Percentiles rank a stretch among this genome's conserved stretches.
These are phyloP conservation scores for Parasteatoda lunata DNA, from an alignment of 2,888 invertebrate species.

Conservation along the genomic window DNA sequence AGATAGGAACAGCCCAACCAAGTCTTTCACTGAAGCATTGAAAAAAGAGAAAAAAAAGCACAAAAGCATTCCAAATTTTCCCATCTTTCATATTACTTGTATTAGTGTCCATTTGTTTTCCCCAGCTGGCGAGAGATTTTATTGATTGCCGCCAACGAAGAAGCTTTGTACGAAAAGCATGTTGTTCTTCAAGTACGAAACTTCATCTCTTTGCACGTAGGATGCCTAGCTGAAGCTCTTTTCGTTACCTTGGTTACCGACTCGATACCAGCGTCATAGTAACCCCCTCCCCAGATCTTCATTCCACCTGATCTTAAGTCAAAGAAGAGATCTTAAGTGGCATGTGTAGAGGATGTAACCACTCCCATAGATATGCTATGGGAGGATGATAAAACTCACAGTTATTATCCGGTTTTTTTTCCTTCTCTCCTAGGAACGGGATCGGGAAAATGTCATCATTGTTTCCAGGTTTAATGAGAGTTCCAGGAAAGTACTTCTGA, in stretches of 20 bases:
- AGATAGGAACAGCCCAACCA: too few relatives aligned
- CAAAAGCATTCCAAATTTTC: background rate
- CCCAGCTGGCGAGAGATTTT: constrained; percentile 28
- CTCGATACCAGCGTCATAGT: background rate
- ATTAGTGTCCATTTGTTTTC: constrained; percentile 39
- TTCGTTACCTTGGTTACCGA: background rate
- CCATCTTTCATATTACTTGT: constrained; percentile 1
- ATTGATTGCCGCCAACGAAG: constrained; percentile 48
- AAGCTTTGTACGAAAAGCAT: background rate
- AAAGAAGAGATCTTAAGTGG: background rate
- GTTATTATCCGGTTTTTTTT: background rate
- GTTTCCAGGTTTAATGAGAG: background rate
- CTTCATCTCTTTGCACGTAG: background rate
- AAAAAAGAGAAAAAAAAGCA: too few relatives aligned
- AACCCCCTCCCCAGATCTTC: background rate
- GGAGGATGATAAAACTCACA: background rate
- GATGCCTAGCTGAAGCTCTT: background rate
- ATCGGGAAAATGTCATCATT: background rate
- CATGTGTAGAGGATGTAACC: background rate
- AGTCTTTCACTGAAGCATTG: too few relatives aligned
- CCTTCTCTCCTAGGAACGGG: background rate
- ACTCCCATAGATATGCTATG: background rate
- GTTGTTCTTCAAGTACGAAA: background rate
- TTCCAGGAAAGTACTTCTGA: background rate
- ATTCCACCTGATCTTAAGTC: background rate